Evolutionary conservation across 2,113 vertebrate genomes (phyloP), one percentile per base, ranked within the genome.

Genomic region (Diglossa brunneiventris): DNA sequence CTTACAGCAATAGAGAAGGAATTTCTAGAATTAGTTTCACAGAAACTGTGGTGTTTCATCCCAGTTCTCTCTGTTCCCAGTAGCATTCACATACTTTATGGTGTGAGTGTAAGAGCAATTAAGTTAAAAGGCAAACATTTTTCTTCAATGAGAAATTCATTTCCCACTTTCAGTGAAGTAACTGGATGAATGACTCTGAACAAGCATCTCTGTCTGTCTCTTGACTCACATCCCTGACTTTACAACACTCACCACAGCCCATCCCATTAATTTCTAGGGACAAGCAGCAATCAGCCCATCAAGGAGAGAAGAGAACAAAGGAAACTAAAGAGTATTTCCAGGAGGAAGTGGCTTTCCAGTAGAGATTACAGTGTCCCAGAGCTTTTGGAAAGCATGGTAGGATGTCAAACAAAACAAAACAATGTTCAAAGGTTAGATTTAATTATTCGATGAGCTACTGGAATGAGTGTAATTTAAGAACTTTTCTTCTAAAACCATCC

Each of bases 101-200:
- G 42, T 33, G 18, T 77, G 37, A 92, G 22, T 33, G 15, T 69
- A 89, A 81, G 52, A 81, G 39, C 68, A 56, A 69, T 80, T 70
- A 82, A 75, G 42, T 63, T 94, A 80, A 92, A 94, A 95, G n/a
- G 41, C 53, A 89, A 94, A 77, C 33, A 41, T 77, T 89, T 91
- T 89, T 86, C 50, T 81, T 78, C 50, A 66, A 62, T 70, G 55
- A 83, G 37, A 86, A 90, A 69, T 86, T 75, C 0, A 49, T 84
- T 90, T 94, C 63, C 53, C 15, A 44, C 22, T 90, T 86, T 53
- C 61, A 87, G 30, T 92, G 46, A 89, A 94, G 83, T 70, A 42
- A 53, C 20, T 37, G 46, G 50, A 83, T 74, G 37, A 89, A 83
- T 69, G 22, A 39, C 80, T 94, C 58, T 66, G n/a, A 92, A 83